Percentiles rank a stretch among this genome's conserved stretches.
phyloP scores from a whole-genome alignment of 2,888 invertebrate species.

The Magallana nippona region DNA sequence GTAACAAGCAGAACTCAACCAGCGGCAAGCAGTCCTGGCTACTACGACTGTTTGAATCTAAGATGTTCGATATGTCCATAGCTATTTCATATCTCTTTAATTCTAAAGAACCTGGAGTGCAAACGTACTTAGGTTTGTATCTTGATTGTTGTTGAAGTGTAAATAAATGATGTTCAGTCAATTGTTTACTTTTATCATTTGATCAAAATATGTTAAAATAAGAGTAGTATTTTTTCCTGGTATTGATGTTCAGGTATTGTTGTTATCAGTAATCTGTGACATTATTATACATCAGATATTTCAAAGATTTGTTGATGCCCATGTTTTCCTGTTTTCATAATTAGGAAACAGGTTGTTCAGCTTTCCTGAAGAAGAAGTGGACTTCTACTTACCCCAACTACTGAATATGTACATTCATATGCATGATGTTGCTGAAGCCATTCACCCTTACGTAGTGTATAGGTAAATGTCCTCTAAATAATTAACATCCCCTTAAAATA shows the following conservation, averaged over 20 bases:
- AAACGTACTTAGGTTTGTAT: conserved; percentile 92
- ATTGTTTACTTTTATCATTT: not conserved
- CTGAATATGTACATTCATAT: conserved; percentile 99
- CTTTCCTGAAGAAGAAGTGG: conserved; percentile 94
- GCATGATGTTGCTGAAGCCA: conserved; percentile 96
- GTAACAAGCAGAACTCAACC: conserved; percentile 52
- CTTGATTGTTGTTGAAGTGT: not conserved
- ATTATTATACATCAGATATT: too few species aligned
- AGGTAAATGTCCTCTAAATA: conserved; percentile 82
- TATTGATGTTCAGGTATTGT: not conserved
- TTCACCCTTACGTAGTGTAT: conserved; percentile 90
- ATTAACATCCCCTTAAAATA: not conserved
- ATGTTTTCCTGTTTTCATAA: too few species aligned
- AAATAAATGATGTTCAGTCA: not conserved
- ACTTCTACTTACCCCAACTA: conserved; percentile 98
- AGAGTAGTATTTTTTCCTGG: not conserved
- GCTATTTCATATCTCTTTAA: conserved; percentile 98
- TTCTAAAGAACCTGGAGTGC: conserved; percentile 98
- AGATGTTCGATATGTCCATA: conserved; percentile 98
- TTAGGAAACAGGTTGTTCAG: conserved; percentile 96
- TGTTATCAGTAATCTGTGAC: too few species aligned
- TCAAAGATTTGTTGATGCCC: too few species aligned
- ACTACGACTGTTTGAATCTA: conserved; percentile 96
- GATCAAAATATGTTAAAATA: not conserved
- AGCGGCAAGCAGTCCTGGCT: conserved; percentile 81